A percentile compares a stretch with the other conserved stretches of the same genome.
Evolutionary conservation across 2,113 vertebrate species (phyloP).

Genomic region (Tupaia tana): DNA sequence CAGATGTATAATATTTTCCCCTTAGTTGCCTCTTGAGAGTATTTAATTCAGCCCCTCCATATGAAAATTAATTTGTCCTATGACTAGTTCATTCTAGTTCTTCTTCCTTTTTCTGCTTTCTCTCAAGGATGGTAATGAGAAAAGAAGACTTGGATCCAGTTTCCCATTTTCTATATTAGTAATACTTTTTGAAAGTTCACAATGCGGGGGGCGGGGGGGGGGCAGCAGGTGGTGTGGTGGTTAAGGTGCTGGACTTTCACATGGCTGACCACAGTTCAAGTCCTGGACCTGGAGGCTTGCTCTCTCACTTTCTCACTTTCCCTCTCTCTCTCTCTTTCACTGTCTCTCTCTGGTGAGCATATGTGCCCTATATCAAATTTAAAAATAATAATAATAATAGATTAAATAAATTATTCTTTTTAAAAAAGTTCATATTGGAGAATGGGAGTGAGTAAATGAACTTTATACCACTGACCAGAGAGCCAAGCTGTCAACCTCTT

Average conservation of each 20-base stretch:
- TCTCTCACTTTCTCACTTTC: no score
- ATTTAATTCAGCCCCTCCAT: not conserved
- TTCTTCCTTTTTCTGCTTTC: not conserved
- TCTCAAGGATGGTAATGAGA: not conserved
- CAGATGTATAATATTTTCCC: not conserved
- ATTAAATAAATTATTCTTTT: no score
- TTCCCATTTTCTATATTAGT: not conserved
- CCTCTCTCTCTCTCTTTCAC: no score
- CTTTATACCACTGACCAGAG: not conserved
- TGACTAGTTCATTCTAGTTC: constrained; percentile 40
- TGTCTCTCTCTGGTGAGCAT: no score
- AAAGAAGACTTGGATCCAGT: not conserved
- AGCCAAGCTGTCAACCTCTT: not conserved
- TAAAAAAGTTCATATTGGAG: not conserved
- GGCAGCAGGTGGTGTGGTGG: no score
- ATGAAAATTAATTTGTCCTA: constrained; percentile 62
- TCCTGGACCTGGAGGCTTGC: no score
- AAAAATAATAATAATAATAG: no score
- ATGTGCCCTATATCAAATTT: no score
- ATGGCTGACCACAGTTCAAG: no score
- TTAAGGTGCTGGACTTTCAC: no score
- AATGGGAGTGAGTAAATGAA: not conserved
- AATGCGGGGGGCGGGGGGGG: no score
- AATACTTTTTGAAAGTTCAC: not conserved
- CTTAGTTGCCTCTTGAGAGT: not conserved